These are phyloP conservation scores for Apteryx owenii DNA, from an alignment of 2,113 vertebrate genomes.

Conservation along the genomic window DNA sequence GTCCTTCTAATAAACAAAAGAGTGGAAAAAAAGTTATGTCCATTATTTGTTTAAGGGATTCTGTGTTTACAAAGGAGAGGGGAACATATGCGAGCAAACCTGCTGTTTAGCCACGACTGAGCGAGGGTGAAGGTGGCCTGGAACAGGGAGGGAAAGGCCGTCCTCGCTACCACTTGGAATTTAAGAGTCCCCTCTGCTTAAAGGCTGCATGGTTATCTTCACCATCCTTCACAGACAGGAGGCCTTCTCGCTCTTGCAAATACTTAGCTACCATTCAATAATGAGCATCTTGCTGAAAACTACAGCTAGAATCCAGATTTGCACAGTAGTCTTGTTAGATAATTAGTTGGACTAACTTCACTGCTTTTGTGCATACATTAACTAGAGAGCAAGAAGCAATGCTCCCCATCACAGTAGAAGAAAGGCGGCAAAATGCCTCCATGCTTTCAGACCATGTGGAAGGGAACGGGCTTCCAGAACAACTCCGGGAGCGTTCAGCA, in stretches of 20 bases:
- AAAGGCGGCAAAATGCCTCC: not conserved
- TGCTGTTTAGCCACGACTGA: not conserved
- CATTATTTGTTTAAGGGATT: slow-evolving; percentile 63
- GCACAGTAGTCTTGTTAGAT: not conserved
- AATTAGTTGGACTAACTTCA: not conserved
- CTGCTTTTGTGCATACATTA: not conserved
- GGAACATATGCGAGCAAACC: slow-evolving; percentile 42
- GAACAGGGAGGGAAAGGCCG: not conserved
- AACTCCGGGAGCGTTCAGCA: not conserved
- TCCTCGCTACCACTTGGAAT: not conserved
- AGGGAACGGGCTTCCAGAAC: not conserved
- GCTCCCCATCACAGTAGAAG: not conserved
- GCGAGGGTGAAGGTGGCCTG: not conserved
- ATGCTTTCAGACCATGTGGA: not conserved
- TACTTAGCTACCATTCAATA: not conserved
- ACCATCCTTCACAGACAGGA: not conserved
- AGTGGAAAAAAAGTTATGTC: slow-evolving; percentile 10
- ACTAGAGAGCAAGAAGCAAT: not conserved
- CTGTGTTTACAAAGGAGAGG: slow-evolving; percentile 56
- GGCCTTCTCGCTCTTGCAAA: not conserved
- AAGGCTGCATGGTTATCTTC: not conserved
- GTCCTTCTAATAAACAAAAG: slow-evolving; percentile 67
- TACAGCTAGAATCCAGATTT: not conserved
- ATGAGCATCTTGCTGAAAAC: not conserved
- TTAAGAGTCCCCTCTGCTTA: not conserved